A percentile compares a stretch with the other conserved stretches of the same genome.
phyloP scores from a whole-genome alignment of 2,888 invertebrate genomes.

The Ctenicera cuprea region DNA sequence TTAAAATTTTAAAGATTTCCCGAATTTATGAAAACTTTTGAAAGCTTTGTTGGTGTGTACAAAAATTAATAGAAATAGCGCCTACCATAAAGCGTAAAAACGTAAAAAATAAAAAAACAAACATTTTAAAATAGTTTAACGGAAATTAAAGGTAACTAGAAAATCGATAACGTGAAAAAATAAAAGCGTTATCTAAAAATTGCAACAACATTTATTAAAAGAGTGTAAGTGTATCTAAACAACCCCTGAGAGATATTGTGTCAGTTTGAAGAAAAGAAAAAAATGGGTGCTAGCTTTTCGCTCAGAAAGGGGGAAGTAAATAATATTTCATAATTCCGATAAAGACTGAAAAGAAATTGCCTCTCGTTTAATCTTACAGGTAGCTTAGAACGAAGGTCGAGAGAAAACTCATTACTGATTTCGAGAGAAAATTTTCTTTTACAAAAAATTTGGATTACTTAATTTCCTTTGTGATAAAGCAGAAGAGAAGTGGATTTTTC shows the following conservation, averaged over 20 bases:
- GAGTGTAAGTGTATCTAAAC: constrained; percentile 1
- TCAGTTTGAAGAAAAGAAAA: constrained; percentile 18
- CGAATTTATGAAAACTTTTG: too few relatives aligned
- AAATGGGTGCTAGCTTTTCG: constrained; percentile 6
- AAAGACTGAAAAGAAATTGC: constrained; percentile 23
- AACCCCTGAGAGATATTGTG: constrained; percentile 3
- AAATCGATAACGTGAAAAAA: too few relatives aligned
- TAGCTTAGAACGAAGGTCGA: background rate
- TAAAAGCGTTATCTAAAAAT: too few relatives aligned
- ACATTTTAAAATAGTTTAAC: too few relatives aligned
- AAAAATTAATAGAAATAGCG: too few relatives aligned
- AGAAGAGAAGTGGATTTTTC: background rate
- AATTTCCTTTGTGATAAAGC: constrained; percentile 3
- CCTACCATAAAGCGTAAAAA: too few relatives aligned
- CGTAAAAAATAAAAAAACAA: too few relatives aligned
- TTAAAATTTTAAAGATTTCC: too few relatives aligned
- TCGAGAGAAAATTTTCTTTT: background rate
- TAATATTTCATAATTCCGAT: constrained; percentile 31
- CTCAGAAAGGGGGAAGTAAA: constrained; percentile 13
- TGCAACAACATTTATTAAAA: background rate
- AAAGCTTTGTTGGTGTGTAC: too few relatives aligned
- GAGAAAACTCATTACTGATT: constrained; percentile 5
- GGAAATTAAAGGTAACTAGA: too few relatives aligned
- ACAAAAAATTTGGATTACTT: constrained; percentile 2
- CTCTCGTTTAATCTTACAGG: constrained; percentile 26